Base-by-base conservation (phyloP, 2,113 vertebrate species). In the Nothoprocta pentlandii region DNA sequence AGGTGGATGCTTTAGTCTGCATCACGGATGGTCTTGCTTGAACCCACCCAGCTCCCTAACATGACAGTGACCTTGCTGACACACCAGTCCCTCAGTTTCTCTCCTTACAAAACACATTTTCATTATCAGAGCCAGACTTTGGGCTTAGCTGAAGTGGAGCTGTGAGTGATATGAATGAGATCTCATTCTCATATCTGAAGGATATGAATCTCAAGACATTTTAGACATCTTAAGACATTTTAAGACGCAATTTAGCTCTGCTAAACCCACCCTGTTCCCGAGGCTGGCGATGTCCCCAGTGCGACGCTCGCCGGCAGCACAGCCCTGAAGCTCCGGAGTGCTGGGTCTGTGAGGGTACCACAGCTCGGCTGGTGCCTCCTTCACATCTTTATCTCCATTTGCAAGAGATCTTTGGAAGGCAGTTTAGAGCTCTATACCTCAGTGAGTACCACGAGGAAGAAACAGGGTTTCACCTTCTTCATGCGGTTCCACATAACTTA, bases 251-350 rank as follows among this genome's bases (percentile, higher is more conserved):
- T 73, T 53, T 8, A 30, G 8, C 34, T 44, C 7, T 67, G 11
- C 30, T 13, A 42, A 17, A 32, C 78, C 61, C 30, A 19, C 23
- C 46, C 28, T 78, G 13, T 19, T 70, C 41, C 76, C 61, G 71
- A 61, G 66, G 39, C 75, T 87, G 30, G 4, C 82, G 39, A 51
- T 0, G 1, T 32, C 54, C 15, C 28, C 54, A 58, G 5, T 32
- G 28, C 16, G 16, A 58, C 54, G 34, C 34, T 34, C 58, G 47
- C 16, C 44, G 42, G 25, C 12, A 54, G 59, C 25, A 82, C 9
- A 91, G 13, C 70, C 39, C 15, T 5, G 12, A 79, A 68, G 6
- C 62, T 79, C 67, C 0, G 0, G 61, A 71, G 25, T 2, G 0
- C 28, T n/a, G 54, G 7, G 9, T 49, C 47, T 22, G 47, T 22